Percentiles rank a stretch among this genome's conserved stretches.
These are phyloP conservation scores for Marisa cornuarietis DNA, from an alignment of 1,140 invertebrate species.

Conservation along the genomic window DNA sequence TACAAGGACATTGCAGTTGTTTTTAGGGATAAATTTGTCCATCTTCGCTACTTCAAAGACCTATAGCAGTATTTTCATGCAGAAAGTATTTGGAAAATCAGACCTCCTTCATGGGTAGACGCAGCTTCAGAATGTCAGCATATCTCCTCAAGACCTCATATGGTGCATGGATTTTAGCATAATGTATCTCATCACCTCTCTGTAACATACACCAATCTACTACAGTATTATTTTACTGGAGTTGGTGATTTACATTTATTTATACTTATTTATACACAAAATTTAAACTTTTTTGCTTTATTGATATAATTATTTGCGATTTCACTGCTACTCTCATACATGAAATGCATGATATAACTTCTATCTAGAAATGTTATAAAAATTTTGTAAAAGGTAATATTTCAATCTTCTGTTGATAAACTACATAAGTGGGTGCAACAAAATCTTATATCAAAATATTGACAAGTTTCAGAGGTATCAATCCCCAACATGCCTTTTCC, in stretches of 20 bases:
- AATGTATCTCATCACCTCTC: conserved; percentile 65
- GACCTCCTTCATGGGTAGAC: conserved; percentile 77
- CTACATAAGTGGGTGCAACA: too few species aligned
- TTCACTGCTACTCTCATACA: neutral
- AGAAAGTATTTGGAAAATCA: conserved; percentile 17
- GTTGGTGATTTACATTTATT: neutral
- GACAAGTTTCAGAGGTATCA: too few species aligned
- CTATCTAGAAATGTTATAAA: neutral
- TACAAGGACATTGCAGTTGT: neutral
- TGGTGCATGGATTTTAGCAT: conserved; percentile 90
- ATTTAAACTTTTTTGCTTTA: neutral
- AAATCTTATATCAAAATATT: too few species aligned
- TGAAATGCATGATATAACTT: neutral
- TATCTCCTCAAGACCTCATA: conserved; percentile 88
- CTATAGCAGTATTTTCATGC: neutral
- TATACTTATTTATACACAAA: too few species aligned
- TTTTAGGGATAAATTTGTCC: neutral
- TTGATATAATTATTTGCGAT: neutral
- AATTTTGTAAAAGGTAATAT: too few species aligned
- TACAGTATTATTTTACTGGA: neutral
- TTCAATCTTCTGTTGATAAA: too few species aligned
- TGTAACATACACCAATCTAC: conserved; percentile 28
- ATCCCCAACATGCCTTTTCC: too few species aligned
- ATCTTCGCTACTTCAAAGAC: neutral
- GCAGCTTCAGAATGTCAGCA: conserved; percentile 89